These are phyloP conservation scores for Uloborus diversus DNA, from an alignment of 1,140 invertebrate species.

Conservation along the genomic window DNA sequence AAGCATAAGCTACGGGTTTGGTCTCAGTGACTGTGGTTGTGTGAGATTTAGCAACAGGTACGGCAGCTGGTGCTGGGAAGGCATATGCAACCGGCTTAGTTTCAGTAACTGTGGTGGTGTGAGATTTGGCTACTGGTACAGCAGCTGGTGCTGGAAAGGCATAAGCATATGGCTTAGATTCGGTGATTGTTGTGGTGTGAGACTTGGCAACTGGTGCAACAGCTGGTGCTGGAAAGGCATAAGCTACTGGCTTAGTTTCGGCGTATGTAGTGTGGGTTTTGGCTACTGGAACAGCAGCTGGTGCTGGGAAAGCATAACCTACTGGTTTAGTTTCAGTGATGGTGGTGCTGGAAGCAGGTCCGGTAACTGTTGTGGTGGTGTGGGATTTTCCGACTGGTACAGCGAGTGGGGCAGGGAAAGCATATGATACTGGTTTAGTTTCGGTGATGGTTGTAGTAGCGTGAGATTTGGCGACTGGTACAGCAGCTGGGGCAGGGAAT, in stretches of 20 bases:
- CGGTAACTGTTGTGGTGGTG: background rate
- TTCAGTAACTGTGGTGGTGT: constrained; percentile 6
- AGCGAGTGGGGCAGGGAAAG: constrained; percentile 4
- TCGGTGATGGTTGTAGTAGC: background rate
- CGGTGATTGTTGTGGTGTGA: background rate
- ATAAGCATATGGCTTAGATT: background rate
- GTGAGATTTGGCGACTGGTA: background rate
- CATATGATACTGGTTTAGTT: background rate
- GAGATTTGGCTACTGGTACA: constrained; percentile 16
- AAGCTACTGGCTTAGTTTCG: constrained; percentile 64
- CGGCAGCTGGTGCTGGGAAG: constrained; percentile 31
- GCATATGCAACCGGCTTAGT: constrained; percentile 28
- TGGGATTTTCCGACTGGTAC: constrained; percentile 33
- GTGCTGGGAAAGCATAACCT: background rate
- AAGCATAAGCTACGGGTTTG: background rate
- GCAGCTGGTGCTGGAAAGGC: constrained; percentile 23
- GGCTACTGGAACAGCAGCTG: constrained; percentile 10
- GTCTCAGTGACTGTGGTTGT: background rate
- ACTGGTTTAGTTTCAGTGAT: constrained; percentile 1
- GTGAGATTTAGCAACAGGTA: constrained; percentile 30
- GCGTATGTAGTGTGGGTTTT: constrained; percentile 63
- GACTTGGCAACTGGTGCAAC: constrained; percentile 7
- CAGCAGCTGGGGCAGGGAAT: background rate
- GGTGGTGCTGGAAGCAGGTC: background rate
- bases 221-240: constrained; percentile 55